Conservation (phyloP, 2,888 invertebrate genomes). For the Clepsis dumicolana region DNA sequence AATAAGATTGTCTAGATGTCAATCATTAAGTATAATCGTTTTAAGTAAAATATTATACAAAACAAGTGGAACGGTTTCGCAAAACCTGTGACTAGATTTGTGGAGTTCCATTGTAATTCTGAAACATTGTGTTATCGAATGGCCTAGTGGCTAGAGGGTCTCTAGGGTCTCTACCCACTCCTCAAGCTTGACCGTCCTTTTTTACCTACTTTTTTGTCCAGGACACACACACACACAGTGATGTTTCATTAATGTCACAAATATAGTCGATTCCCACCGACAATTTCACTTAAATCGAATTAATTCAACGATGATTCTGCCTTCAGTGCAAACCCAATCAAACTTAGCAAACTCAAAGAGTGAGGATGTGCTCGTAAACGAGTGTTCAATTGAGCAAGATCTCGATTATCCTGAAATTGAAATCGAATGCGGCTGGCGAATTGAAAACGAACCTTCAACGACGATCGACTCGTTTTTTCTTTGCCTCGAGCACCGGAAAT, state of each 20-base stretch:
- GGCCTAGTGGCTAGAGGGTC: too few relatives aligned
- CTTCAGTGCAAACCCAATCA: slow-evolving; percentile 81
- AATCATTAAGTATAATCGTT: too few relatives aligned
- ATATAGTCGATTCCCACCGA: background rate
- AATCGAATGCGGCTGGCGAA: slow-evolving; percentile 76
- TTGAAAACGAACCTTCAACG: slow-evolving; percentile 72
- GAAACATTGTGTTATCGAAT: too few relatives aligned
- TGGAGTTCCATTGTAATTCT: too few relatives aligned
- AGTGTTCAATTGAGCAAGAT: slow-evolving; percentile 84
- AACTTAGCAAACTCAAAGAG: slow-evolving; percentile 81
- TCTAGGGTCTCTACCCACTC: too few relatives aligned
- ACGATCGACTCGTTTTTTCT: slow-evolving; percentile 55
- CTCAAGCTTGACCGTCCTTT: too few relatives aligned
- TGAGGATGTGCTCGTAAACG: slow-evolving; percentile 78
- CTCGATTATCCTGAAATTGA: slow-evolving; percentile 82
- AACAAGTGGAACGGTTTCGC: too few relatives aligned
- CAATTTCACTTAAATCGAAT: slow-evolving; percentile 50
- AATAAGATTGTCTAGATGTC: too few relatives aligned
- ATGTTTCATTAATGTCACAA: background rate
- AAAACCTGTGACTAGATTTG: too few relatives aligned
- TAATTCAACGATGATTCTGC: slow-evolving; percentile 68
- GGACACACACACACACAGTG: background rate
- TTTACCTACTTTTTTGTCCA: too few relatives aligned
- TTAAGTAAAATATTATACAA: too few relatives aligned
- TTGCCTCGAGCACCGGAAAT: slow-evolving; percentile 50